Percentiles rank a stretch among this genome's conserved stretches.
Conservation (phyloP, 2,113 vertebrate species). For the Argyrosomus japonicus region DNA sequence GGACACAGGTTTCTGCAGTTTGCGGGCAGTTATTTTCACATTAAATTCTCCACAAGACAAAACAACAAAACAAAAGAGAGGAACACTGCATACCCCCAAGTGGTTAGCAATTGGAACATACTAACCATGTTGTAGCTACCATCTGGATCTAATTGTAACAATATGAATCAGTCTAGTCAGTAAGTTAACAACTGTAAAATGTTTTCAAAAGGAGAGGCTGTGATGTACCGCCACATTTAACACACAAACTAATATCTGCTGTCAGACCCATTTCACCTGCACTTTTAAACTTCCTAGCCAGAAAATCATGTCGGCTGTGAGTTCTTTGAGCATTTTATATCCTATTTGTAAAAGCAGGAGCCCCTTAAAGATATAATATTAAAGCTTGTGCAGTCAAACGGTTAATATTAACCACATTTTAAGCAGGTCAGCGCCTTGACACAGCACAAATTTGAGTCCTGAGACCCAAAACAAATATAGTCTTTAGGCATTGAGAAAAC, state of each 20-base stretch:
- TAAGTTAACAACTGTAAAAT: no score
- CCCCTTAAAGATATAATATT: constrained; percentile 7
- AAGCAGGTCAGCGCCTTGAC: constrained; percentile 34
- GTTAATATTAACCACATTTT: constrained; percentile 18
- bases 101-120: neutral
- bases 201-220: constrained; percentile 1
- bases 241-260: neutral
- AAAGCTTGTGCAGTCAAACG: neutral
- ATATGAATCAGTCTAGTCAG: neutral
- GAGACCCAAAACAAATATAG: constrained; percentile 59
- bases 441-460: constrained; percentile 41
- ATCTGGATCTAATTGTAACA: neutral
- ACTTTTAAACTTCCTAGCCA: neutral
- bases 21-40: no score
- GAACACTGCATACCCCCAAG: neutral
- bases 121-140: neutral
- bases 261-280: neutral
- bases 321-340: neutral
- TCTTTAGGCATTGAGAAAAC: constrained; percentile 58
- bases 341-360: neutral
- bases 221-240: neutral
- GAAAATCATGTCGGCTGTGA: neutral
- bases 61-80: neutral
- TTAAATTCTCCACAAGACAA: no score
- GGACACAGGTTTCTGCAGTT: neutral